These are phyloP conservation scores for Astreopora myriophthalma DNA, from an alignment of 64 coral and sea anemone species.

Conservation along the genomic window DNA sequence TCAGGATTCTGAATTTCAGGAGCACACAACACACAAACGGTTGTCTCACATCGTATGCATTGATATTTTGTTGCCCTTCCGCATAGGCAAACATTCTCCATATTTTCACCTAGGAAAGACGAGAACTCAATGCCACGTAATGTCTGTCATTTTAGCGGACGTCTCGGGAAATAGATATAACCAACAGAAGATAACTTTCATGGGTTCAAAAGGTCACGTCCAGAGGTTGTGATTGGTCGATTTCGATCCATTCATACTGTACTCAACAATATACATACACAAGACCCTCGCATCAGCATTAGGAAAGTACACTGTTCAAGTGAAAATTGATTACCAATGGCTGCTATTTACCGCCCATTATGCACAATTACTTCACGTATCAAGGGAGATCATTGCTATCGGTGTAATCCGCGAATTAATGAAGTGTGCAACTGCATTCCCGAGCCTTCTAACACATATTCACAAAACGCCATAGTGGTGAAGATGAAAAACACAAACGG, in stretches of 20 bases:
- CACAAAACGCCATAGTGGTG: background rate
- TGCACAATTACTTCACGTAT: background rate
- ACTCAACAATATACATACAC: background rate
- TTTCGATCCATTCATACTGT: background rate
- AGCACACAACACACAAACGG: background rate
- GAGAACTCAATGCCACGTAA: background rate
- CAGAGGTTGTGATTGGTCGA: background rate
- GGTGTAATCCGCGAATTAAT: too few relatives aligned
- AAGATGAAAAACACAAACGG: conserved; percentile 13
- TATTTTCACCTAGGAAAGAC: background rate
- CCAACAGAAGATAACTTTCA: background rate
- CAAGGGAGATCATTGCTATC: conserved; percentile 8
- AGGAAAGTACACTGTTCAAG: background rate
- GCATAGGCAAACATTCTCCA: background rate
- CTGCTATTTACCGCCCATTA: background rate
- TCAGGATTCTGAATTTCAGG: background rate
- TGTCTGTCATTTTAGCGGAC: background rate
- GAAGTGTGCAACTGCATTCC: too few relatives aligned
- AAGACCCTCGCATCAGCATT: background rate
- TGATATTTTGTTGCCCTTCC: conserved; percentile 9
- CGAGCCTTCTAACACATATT: background rate
- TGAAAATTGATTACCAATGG: background rate
- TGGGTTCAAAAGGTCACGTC: background rate
- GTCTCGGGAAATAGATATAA: background rate
- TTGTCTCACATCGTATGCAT: conserved; percentile 1